phyloP scores from a whole-genome alignment of 2,113 vertebrate genomes.

The Bubalus kerabau region DNA sequence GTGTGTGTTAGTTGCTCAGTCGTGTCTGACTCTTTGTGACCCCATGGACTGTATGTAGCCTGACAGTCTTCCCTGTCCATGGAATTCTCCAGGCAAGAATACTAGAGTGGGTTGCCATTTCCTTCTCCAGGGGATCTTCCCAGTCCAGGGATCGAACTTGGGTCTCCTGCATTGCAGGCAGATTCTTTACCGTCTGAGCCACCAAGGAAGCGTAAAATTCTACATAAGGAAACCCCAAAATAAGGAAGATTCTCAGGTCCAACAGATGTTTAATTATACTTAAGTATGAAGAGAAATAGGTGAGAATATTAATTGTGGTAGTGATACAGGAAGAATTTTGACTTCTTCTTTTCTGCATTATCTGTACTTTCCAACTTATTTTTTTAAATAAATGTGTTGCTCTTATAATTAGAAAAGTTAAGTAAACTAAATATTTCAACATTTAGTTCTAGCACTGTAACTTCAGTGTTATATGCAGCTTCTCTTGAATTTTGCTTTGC shows the following conservation, averaged over 20 bases:
- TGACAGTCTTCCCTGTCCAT: background rate
- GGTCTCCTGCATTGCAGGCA: background rate
- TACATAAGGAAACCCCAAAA: background rate
- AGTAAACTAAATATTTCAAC: background rate
- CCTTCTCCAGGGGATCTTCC: background rate
- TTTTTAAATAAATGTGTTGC: background rate
- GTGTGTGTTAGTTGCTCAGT: background rate
- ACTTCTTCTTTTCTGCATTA: background rate
- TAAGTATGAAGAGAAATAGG: background rate
- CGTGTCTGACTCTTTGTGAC: background rate
- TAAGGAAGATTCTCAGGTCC: background rate
- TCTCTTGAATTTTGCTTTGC: background rate
- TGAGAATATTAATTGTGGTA: background rate
- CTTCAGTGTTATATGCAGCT: background rate
- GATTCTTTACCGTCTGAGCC: background rate
- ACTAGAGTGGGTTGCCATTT: background rate
- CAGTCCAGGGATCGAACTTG: background rate
- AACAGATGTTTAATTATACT: background rate
- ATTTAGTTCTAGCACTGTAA: background rate
- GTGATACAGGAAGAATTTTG: background rate
- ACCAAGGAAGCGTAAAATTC: background rate
- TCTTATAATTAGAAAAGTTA: background rate
- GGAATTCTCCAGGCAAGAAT: background rate
- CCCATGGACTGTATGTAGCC: background rate
- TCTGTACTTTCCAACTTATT: background rate